Evolutionary conservation across 2,113 vertebrate species (phyloP).

Genomic region (Isichthys henryi): DNA sequence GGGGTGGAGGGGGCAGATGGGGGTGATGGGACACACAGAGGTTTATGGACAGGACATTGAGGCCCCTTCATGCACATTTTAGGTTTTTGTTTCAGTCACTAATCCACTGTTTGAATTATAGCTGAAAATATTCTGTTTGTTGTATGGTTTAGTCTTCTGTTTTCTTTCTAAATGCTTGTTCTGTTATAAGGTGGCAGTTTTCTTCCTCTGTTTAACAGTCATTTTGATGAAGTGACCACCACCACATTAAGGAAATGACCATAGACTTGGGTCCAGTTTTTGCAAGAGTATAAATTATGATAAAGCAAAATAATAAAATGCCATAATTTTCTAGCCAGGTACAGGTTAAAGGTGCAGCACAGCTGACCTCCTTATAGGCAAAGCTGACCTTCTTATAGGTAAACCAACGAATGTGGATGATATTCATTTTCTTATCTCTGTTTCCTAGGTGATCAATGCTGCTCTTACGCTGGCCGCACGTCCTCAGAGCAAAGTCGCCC

Average conservation of each 20-base stretch:
- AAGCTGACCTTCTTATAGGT: neutral
- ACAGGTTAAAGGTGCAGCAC: neutral
- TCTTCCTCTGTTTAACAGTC: neutral
- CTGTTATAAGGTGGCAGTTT: neutral
- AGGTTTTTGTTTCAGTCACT: neutral
- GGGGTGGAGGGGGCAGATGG: neutral
- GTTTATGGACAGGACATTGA: neutral
- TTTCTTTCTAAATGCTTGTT: neutral
- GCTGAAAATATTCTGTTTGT: neutral
- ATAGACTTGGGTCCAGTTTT: neutral
- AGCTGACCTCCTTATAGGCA: neutral
- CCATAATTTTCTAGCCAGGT: neutral
- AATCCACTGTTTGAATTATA: neutral
- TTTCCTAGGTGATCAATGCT: conserved; percentile 86
- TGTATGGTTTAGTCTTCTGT: neutral
- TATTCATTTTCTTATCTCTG: neutral
- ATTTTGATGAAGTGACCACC: neutral
- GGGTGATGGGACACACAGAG: neutral
- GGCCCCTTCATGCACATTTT: neutral
- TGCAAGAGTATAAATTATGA: neutral
- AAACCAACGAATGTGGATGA: neutral
- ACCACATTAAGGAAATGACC: neutral
- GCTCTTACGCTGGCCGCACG: conserved; percentile 89
- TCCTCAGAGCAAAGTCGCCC: conserved; percentile 95
- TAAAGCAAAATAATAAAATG: neutral